Evolutionary conservation across 2,113 vertebrate species (phyloP).

Genomic region (Cyrtonyx montezumae): DNA sequence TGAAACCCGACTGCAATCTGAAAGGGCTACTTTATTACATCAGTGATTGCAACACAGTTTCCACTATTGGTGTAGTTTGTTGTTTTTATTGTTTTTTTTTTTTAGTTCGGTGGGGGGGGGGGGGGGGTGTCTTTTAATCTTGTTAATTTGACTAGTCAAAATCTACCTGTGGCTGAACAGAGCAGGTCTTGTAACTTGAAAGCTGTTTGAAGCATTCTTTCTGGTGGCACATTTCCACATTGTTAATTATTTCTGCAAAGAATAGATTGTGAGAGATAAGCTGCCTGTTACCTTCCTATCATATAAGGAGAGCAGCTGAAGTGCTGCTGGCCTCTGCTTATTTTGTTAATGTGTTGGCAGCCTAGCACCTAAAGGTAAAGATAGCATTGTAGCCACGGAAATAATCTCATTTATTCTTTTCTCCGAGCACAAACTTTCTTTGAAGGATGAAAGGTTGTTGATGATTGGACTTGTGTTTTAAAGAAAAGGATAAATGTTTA

Average conservation of each 20-base stretch:
- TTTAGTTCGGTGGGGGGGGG: too few species aligned
- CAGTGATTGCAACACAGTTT: not conserved
- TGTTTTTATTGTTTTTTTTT: too few species aligned
- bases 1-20: not conserved
- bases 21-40: not conserved
- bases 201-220: not conserved
- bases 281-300: not conserved
- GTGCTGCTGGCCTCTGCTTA: not conserved
- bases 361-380: not conserved
- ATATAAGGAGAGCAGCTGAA: not conserved
- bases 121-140: not conserved
- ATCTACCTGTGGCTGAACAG: not conserved
- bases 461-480: not conserved
- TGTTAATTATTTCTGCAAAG: constrained; percentile 7
- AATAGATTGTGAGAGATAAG: not conserved
- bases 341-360: not conserved
- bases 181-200: not conserved
- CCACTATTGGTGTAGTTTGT: not conserved
- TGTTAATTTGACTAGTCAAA: not conserved
- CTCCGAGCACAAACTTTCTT: not conserved
- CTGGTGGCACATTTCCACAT: not conserved
- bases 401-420: not conserved
- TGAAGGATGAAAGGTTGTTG: not conserved
- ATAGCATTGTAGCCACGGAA: rapidly evolving
- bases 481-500: not conserved